Base-by-base conservation (phyloP, 2,797 vertebrate species). In the Neostethus bicornis region DNA sequence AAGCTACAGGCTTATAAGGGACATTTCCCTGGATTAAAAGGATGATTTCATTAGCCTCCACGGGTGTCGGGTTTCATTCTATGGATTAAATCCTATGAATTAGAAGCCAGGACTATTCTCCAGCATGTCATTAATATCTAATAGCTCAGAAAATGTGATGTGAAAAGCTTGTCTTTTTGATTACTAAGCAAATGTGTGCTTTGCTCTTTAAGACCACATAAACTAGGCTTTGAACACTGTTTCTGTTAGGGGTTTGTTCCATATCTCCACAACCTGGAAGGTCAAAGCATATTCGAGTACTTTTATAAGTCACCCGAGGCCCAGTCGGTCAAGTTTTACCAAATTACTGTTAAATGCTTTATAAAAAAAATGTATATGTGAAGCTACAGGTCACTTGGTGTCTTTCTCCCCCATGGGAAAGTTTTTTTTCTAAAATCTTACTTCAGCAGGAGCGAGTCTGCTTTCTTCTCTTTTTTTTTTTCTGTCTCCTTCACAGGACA, bases 31-130 rank as follows among this genome's bases (percentile, higher is more conserved):
- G 87, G 88, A 90, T 92, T 90, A 90, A 87, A 90, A 83, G 77
- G 80, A 88, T 91, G 89, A 91, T 92, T 92, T 91, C 85, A 92
- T 92, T 93, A 91, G 83, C 79, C 80, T 88, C 86, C 64, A 80
- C 62, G 81, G 90, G 87, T 87, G 86, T 90, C 88, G 84, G 85
- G 89, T 92, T 90, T 91, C 82, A 89, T 90, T 90, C 89, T 71
- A 70, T 82, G 91, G 87, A 89, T 91, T 92, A 91, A 87, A 87
- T 92, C 81, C 86, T 67, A 69, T 81, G 89, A 90, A 90, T 91
- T 90, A 89, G 85, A 87, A 76, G 67, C 81, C 67, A 65, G 51
- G 84, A 86, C 82, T 77, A 86, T 85, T 89, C 89, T 86, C 43
- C 74, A 25, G 86, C 89, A 90, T 90, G 85, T 91, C 90, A 91